Conservation (phyloP, 2,888 invertebrate species). For the Lutraria lutraria region DNA sequence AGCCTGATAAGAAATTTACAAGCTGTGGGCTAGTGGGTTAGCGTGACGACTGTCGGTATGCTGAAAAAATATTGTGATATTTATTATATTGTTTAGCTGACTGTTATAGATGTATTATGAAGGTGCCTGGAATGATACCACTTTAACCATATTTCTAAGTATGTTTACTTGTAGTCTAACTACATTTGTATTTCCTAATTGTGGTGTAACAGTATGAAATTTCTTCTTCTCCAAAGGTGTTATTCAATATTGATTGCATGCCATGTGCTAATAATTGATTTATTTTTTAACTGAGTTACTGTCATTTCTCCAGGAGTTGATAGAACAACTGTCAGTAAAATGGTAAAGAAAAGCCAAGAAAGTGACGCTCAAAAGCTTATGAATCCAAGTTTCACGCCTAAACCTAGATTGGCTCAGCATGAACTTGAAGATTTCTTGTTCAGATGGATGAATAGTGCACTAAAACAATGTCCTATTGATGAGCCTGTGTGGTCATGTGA, state of each 20-base stretch:
- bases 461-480: neutral
- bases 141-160: too few relatives aligned
- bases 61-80: too few relatives aligned
- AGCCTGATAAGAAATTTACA: too few relatives aligned
- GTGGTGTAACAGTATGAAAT: too few relatives aligned
- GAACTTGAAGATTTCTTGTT: slow-evolving; percentile 56
- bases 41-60: too few relatives aligned
- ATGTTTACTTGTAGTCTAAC: too few relatives aligned
- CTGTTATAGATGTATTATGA: too few relatives aligned
- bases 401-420: slow-evolving; percentile 17
- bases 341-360: slow-evolving; percentile 64
- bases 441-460: slow-evolving; percentile 38
- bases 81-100: too few relatives aligned
- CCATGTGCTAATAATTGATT: neutral
- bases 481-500: slow-evolving; percentile 38
- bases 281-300: too few relatives aligned
- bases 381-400: neutral
- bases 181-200: too few relatives aligned
- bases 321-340: slow-evolving; percentile 72
- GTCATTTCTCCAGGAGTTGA: slow-evolving; percentile 56
- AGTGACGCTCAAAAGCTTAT: slow-evolving; percentile 17
- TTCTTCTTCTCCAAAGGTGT: neutral
- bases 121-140: too few relatives aligned
- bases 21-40: too few relatives aligned
- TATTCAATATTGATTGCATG: neutral